Conservation (phyloP, 2,888 invertebrate genomes). For the Epinotia brunnichana region DNA sequence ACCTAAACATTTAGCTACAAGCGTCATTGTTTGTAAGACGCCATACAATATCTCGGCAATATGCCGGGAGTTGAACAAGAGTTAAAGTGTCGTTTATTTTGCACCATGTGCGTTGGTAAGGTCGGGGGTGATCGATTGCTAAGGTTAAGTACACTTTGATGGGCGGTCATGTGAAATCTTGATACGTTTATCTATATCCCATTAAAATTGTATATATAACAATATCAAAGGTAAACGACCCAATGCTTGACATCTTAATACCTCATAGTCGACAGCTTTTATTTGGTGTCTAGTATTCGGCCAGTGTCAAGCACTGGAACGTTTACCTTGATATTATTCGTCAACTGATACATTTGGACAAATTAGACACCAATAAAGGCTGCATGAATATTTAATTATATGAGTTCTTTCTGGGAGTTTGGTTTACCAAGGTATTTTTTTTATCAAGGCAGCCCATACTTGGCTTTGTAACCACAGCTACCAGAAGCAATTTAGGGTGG, state of each 20-base stretch:
- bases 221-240: not conserved
- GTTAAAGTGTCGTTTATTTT: conserved; percentile 44
- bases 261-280: no score
- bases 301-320: no score
- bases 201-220: not conserved
- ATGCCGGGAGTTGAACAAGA: conserved; percentile 39
- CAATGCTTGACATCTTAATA: no score
- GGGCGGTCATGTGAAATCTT: conserved; percentile 19
- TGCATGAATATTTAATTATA: no score
- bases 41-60: conserved; percentile 40
- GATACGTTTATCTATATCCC: not conserved
- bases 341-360: no score
- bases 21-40: conserved; percentile 33
- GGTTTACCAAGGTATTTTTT: no score
- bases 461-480: no score
- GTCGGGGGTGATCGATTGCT: conserved; percentile 42
- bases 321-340: not conserved
- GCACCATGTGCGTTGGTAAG: conserved; percentile 41
- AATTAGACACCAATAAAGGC: no score
- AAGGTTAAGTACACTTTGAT: conserved; percentile 39
- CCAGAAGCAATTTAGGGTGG: no score
- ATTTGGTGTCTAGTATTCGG: no score
- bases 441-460: no score
- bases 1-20: conserved; percentile 30
- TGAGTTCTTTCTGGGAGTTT: no score